A percentile compares a stretch with the other conserved stretches of the same genome.
These are phyloP conservation scores for Meloe dianella DNA, from an alignment of 2,888 invertebrate species.

Conservation along the genomic window DNA sequence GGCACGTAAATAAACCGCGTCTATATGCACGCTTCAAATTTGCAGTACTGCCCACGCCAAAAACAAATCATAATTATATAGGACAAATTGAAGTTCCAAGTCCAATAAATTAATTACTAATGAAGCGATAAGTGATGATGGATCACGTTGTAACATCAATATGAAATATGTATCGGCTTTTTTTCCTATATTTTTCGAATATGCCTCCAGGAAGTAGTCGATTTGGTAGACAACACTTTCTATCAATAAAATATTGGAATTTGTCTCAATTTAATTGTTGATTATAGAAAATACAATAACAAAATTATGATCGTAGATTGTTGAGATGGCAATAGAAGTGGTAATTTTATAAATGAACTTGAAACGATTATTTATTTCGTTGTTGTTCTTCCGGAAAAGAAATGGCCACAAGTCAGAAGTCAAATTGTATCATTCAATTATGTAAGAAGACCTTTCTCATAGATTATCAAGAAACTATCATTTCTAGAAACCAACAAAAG, in stretches of 20 bases:
- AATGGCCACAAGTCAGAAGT: background rate
- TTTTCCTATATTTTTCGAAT: background rate
- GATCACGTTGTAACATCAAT: conserved; percentile 29
- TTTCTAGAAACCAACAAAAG: too few relatives aligned
- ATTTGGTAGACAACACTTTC: background rate
- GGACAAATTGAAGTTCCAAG: conserved; percentile 37
- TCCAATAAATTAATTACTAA: conserved; percentile 34
- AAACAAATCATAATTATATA: conserved; percentile 33
- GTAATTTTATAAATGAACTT: background rate
- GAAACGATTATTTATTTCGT: background rate
- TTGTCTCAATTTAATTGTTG: background rate
- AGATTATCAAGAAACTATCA: background rate
- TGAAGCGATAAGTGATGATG: conserved; percentile 24
- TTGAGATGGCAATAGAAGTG: background rate
- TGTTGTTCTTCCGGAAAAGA: background rate
- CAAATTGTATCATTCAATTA: background rate
- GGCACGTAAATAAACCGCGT: background rate
- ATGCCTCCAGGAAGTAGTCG: conserved; percentile 21
- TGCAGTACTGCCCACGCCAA: conserved; percentile 30
- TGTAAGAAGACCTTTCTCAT: background rate
- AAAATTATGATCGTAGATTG: too few relatives aligned
- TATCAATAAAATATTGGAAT: conserved; percentile 10
- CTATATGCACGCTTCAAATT: conserved; percentile 15
- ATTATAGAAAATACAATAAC: too few relatives aligned
- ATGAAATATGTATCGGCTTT: conserved; percentile 5